These are phyloP conservation scores for Dione juno DNA, from an alignment of 2,888 invertebrate species.

Conservation along the genomic window DNA sequence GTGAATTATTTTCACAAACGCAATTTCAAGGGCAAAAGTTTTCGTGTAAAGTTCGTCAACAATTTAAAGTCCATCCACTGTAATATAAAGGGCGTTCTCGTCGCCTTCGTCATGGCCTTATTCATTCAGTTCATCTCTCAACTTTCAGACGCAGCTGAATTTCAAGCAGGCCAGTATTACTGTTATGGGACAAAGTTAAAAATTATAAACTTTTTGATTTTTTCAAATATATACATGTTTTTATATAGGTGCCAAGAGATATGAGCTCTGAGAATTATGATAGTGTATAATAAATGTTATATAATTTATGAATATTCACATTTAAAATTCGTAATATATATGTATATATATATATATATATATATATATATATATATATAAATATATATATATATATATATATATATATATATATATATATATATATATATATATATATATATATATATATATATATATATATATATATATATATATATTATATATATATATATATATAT, in stretches of 20 bases:
- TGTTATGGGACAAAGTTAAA: constrained; percentile 31
- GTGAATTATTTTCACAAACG: constrained; percentile 15
- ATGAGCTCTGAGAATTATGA: no score
- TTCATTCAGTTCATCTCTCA: constrained; percentile 38
- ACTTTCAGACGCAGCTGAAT: constrained; percentile 36
- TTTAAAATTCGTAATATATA: no score
- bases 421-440: no score
- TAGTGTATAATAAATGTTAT: no score
- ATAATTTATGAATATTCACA: no score
- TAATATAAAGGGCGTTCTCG: constrained; percentile 21
- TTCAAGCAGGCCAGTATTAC: constrained; percentile 39
- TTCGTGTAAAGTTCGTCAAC: constrained; percentile 30
- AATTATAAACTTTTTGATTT: constrained; percentile 7
- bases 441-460: no score
- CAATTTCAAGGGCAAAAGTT: constrained; percentile 22
- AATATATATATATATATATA: no score
- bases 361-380: no score
- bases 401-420: no score
- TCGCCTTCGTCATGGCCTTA: constrained; percentile 16
- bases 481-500: no score
- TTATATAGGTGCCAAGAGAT: constrained; percentile 2
- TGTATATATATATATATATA: no score
- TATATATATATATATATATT: no score
- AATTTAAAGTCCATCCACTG: constrained; percentile 25
- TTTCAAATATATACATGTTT: background rate